A percentile compares a stretch with the other conserved stretches of the same genome.
phyloP scores from a whole-genome alignment of 64 coral and sea anemone genomes.

The Anthopleura sola region DNA sequence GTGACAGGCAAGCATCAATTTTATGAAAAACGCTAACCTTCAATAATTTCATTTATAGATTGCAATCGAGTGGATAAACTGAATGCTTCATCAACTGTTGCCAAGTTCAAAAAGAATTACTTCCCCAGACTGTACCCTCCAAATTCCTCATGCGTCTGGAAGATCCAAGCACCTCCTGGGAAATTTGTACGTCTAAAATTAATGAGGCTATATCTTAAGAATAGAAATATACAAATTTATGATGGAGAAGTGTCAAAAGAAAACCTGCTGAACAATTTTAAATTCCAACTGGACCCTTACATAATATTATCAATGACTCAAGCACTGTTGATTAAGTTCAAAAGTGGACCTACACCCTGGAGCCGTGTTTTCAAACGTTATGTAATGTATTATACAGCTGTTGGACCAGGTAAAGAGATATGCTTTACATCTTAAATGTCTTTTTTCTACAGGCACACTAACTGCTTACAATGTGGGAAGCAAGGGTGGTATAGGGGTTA shows the following conservation, averaged over 20 bases:
- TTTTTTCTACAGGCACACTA: no score
- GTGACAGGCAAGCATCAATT: no score
- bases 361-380: background rate
- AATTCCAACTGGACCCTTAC: no score
- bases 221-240: background rate
- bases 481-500: no score
- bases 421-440: no score
- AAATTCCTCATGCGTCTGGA: slow-evolving; percentile 18
- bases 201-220: background rate
- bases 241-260: background rate
- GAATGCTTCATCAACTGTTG: background rate
- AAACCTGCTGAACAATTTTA: no score
- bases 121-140: background rate
- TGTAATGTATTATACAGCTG: background rate
- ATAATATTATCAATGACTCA: background rate
- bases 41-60: background rate
- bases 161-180: slow-evolving; percentile 19
- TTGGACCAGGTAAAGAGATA: background rate
- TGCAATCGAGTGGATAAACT: background rate
- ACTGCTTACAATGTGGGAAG: no score
- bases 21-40: no score
- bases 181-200: slow-evolving; percentile 24
- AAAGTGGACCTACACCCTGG: background rate
- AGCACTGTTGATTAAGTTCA: background rate
- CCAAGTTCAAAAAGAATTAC: slow-evolving; percentile 28